phyloP scores from a whole-genome alignment of 2,113 vertebrate species.

The Silurus meridionalis region DNA sequence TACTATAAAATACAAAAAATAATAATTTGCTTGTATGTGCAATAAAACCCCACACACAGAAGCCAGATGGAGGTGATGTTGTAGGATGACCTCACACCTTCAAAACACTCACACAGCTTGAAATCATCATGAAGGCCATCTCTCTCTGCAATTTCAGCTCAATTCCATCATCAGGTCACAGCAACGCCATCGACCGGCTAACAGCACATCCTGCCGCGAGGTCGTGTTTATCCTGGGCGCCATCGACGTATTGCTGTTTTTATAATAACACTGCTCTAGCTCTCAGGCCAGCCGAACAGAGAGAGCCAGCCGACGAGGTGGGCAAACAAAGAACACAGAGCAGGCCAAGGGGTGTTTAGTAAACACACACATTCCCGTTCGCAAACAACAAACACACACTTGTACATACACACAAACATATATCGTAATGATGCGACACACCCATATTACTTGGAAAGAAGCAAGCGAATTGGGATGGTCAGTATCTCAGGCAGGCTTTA shows the following conservation, averaged over 20 bases:
- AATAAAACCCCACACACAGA: conserved; percentile 44
- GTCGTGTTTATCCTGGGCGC: conserved; percentile 29
- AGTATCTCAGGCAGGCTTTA: background rate
- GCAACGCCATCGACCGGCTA: conserved; percentile 21
- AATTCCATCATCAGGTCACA: conserved; percentile 24
- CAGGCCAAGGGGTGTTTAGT: conserved; percentile 25
- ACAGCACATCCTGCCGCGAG: conserved; percentile 19
- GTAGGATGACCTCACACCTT: conserved; percentile 60
- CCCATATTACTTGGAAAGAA: background rate
- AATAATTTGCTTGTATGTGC: background rate
- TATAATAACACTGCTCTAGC: conserved; percentile 34
- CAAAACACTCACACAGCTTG: conserved; percentile 46
- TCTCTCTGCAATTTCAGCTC: background rate
- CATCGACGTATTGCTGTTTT: conserved; percentile 29
- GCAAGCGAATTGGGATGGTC: background rate
- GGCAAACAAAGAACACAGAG: background rate
- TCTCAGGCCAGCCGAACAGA: conserved; percentile 17
- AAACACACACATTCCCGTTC: conserved; percentile 11
- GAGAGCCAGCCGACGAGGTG: background rate
- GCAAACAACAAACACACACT: background rate
- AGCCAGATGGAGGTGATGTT: conserved; percentile 65
- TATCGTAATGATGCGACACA: background rate
- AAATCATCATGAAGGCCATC: conserved; percentile 16
- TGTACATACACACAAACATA: conserved; percentile 32
- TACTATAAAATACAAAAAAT: background rate